Percentiles rank a stretch among this genome's conserved stretches.
These are phyloP conservation scores for Achatina immaculata DNA, from an alignment of 1,140 invertebrate genomes.

Conservation along the genomic window DNA sequence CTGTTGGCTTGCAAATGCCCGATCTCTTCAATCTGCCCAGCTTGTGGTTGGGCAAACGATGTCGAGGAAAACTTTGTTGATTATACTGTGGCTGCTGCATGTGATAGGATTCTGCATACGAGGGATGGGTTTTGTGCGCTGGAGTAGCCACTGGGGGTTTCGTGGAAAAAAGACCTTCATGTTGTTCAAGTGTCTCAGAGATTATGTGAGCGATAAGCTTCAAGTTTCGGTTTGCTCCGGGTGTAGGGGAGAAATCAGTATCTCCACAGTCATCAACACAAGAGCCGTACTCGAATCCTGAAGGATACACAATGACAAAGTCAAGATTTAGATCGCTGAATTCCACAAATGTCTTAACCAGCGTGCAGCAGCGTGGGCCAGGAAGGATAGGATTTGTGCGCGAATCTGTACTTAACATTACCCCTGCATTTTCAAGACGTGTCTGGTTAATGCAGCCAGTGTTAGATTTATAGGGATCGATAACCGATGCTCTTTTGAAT, in stretches of 20 bases:
- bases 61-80: not conserved
- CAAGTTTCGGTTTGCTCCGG: not conserved
- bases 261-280: not conserved
- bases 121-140: not conserved
- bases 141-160: not conserved
- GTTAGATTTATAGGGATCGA: not conserved
- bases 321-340: not conserved
- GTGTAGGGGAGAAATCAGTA: not conserved
- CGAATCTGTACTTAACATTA: not conserved
- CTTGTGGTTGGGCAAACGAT: not conserved
- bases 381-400: too few species aligned
- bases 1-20: not conserved
- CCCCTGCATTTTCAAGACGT: not conserved
- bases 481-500: not conserved
- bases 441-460: not conserved
- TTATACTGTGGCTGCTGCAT: not conserved
- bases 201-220: not conserved
- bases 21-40: conserved; percentile 1
- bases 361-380: not conserved
- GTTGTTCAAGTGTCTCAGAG: not conserved
- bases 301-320: not conserved
- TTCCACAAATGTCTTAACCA: not conserved
- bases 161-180: too few species aligned
- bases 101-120: not conserved
- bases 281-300: not conserved